A percentile compares a stretch with the other conserved stretches of the same genome.
Conservation (phyloP, 2,797 vertebrate genomes). For the Myotis pilosus region DNA sequence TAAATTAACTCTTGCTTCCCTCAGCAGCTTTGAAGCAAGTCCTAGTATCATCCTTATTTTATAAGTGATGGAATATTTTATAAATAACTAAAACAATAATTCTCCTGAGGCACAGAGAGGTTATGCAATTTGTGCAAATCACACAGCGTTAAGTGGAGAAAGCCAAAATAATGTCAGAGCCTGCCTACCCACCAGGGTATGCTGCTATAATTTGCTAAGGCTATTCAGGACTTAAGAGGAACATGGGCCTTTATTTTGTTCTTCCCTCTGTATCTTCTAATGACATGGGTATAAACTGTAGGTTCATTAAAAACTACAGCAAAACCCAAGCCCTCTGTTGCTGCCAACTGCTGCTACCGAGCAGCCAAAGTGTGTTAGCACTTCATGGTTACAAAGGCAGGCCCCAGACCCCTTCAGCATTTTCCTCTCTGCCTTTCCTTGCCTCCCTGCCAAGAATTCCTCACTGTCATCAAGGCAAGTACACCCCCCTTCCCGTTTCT, state of each 20-base stretch:
- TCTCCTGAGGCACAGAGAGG: not conserved
- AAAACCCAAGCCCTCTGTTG: not conserved
- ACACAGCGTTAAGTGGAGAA: not conserved
- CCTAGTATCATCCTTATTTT: not conserved
- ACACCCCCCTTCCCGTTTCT: too few relatives aligned
- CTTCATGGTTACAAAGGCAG: not conserved
- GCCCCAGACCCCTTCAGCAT: rapidly evolving
- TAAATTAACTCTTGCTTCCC: not conserved
- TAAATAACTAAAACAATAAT: not conserved
- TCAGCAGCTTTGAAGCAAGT: not conserved
- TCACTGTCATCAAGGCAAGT: not conserved
- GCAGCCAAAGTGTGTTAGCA: not conserved
- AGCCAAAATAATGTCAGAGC: not conserved
- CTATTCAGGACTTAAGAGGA: not conserved
- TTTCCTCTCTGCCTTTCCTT: not conserved
- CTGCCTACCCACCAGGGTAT: not conserved
- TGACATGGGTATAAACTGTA: not conserved
- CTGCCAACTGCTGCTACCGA: not conserved
- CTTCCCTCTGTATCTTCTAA: not conserved
- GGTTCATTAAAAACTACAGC: not conserved
- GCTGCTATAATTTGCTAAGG: not conserved
- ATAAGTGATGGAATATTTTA: not conserved
- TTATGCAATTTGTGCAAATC: not conserved
- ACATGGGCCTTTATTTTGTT: not conserved
- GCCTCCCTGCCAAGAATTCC: not conserved